phyloP scores from a whole-genome alignment of 2,888 invertebrate genomes.

The Aspidiotus destructor region DNA sequence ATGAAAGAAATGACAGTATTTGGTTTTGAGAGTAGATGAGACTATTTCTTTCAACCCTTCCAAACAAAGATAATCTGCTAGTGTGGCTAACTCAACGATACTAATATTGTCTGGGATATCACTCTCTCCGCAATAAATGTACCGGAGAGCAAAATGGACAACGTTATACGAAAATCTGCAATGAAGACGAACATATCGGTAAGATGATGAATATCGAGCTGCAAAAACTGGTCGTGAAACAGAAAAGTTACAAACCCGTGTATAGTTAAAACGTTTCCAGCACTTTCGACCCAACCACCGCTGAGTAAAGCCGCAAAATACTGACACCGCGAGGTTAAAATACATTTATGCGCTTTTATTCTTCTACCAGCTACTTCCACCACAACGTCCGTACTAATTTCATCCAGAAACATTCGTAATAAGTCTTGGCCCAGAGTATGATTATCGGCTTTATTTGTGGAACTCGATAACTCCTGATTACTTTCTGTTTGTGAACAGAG shows the following conservation, averaged over 20 bases:
- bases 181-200: constrained; percentile 32
- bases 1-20: constrained; percentile 91
- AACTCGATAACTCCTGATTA: constrained; percentile 19
- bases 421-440: constrained; percentile 65
- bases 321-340: constrained; percentile 80
- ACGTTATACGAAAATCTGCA: constrained; percentile 68
- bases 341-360: constrained; percentile 83
- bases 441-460: constrained; percentile 14
- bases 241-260: constrained; percentile 55
- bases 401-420: constrained; percentile 80
- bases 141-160: constrained; percentile 83
- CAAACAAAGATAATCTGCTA: constrained; percentile 80
- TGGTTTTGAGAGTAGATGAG: constrained; percentile 71
- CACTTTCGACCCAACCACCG: constrained; percentile 71
- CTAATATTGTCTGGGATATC: constrained; percentile 78
- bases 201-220: too few species aligned
- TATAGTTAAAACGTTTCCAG: constrained; percentile 71
- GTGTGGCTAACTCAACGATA: constrained; percentile 73
- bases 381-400: constrained; percentile 78
- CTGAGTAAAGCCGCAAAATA: constrained; percentile 87
- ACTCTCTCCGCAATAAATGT: constrained; percentile 87
- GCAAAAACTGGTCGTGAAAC: background rate
- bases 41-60: constrained; percentile 89
- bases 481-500: constrained; percentile 17
- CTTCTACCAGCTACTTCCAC: constrained; percentile 73